These are phyloP conservation scores for Ophion costatus DNA, from an alignment of 2,888 invertebrate species.

Conservation along the genomic window DNA sequence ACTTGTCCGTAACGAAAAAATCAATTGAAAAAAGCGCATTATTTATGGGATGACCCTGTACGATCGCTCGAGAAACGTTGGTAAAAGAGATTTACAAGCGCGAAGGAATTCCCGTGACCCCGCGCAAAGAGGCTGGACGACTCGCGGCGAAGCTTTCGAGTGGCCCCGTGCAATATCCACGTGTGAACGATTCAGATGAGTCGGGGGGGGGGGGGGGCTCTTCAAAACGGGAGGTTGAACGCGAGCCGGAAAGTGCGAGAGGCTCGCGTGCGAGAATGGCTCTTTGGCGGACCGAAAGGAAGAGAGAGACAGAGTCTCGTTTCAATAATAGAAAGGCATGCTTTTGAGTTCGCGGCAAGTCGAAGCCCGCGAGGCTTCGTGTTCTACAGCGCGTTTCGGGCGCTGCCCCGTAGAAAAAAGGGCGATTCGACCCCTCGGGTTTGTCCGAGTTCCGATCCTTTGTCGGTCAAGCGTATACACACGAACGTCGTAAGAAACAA, in stretches of 20 bases:
- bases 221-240: conserved; percentile 19
- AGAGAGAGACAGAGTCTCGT: conserved; percentile 54
- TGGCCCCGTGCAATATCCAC: conserved; percentile 7
- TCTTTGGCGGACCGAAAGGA: conserved; percentile 49
- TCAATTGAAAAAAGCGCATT: too few relatives aligned
- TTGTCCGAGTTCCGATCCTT: conserved; percentile 3
- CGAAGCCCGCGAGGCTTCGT: conserved; percentile 41
- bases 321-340: conserved; percentile 82
- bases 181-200: conserved; percentile 57
- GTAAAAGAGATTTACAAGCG: conserved; percentile 21
- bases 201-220: conserved; percentile 2
- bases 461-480: background rate
- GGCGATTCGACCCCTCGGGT: conserved; percentile 9
- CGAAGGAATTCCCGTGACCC: conserved; percentile 43
- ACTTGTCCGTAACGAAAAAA: background rate
- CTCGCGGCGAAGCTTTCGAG: background rate
- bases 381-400: background rate
- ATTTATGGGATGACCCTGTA: too few relatives aligned
- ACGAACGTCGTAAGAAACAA: too few relatives aligned
- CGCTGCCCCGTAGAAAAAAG: background rate
- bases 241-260: conserved; percentile 20
- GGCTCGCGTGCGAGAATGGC: conserved; percentile 19
- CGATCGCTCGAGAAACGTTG: background rate
- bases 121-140: conserved; percentile 11
- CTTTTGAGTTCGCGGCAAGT: conserved; percentile 75